Base-by-base conservation (phyloP, 2,113 vertebrate species). In the Cephalopterus ornatus region DNA sequence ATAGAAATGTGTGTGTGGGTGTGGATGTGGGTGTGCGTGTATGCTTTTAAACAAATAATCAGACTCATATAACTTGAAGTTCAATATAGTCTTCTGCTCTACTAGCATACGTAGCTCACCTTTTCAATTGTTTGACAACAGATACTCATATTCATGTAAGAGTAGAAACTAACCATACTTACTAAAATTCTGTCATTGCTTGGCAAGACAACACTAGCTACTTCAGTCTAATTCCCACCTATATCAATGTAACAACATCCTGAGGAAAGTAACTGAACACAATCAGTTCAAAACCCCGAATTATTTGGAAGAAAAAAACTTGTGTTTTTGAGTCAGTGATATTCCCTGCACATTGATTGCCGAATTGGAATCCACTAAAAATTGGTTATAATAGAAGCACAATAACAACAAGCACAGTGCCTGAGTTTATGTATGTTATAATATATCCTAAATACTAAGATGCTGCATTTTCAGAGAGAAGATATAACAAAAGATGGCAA, bases 1-100 rank as follows among this genome's bases (percentile, higher is more conserved):
- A 49, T 12, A 65, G 44, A 66, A 49, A 44, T 11, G 41, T 42
- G 6, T 8, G 2, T 49, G 11, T 20, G 5, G 23, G 28, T 9
- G 0, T 13, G n/a, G 22, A 4, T 5, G 5, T 8, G 3, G 14
- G 2, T 28, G 11, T 23, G 5, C 22, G 30, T 30, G 12, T 62
- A 27, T 28, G 65, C 44, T 44, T 75, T 78, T 52, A 87, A 66
- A 12, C 6, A 59, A 84, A 46, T 59, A 2, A 50, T 63, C 44
- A 49, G 22, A 62, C 20, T 32, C 16, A 26, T 39, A 47, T 37
- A 82, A 46, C 12, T 42, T 72, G 16, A 82, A 59, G 4, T 89
- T 9, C 70, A 53, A 44, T 56, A 39, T 2, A 59, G 6, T 65
- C 28, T 91, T 91, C 30, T 94, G 35, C 16, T 19, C 11, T 55